Conservation (phyloP, 2,113 vertebrate genomes). For the Aplodontia rufa region DNA sequence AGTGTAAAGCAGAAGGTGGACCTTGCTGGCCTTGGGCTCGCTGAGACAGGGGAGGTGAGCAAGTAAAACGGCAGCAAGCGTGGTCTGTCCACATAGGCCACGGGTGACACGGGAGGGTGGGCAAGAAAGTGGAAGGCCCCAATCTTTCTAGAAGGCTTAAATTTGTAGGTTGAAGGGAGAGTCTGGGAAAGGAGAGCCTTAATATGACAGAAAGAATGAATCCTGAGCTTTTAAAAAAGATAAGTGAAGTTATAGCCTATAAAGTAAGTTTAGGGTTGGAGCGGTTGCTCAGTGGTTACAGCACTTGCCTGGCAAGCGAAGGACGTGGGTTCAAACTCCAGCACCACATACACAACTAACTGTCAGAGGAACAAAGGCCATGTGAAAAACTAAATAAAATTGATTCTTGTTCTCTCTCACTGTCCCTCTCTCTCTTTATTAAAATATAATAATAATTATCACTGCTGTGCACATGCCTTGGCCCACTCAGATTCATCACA, state of each 20-base stretch:
- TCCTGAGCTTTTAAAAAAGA: constrained; percentile 4
- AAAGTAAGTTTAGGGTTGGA: constrained; percentile 4
- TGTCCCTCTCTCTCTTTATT: too few relatives aligned
- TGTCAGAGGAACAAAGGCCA: too few relatives aligned
- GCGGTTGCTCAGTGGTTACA: too few relatives aligned
- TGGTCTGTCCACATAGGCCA: fast-evolving
- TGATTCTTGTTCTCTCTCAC: too few relatives aligned
- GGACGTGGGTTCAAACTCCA: too few relatives aligned
- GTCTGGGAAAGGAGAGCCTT: background rate
- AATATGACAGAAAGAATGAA: background rate
- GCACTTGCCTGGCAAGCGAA: too few relatives aligned
- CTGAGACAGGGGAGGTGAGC: background rate
- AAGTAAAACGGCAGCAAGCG: background rate
- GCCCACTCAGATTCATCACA: background rate
- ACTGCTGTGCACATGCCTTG: background rate
- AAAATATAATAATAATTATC: too few relatives aligned
- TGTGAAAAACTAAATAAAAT: too few relatives aligned
- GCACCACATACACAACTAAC: too few relatives aligned
- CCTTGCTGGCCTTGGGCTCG: background rate
- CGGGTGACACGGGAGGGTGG: background rate
- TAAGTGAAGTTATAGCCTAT: background rate
- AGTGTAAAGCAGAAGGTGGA: background rate
- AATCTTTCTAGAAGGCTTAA: background rate
- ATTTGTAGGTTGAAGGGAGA: background rate
- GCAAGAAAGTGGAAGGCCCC: background rate